Base-by-base conservation (phyloP, 2,888 invertebrate species). In the Dynastes grantii region DNA sequence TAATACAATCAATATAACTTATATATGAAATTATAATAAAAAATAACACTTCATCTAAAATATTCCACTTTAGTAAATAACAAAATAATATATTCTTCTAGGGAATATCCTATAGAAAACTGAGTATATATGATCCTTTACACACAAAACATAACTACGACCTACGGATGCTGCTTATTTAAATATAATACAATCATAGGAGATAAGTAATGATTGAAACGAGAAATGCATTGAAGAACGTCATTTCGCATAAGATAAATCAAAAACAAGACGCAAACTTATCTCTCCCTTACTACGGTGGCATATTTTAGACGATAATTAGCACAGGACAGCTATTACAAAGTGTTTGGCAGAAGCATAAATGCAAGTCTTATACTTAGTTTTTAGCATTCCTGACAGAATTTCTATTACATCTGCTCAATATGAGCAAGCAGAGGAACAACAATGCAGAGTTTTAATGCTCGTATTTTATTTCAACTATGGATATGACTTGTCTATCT, bases 371-470 rank as follows among this genome's bases (percentile, higher is more conserved):
- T 81, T 81, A 45, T 45, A 76, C 81, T 79, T 82, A 80, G 65
- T 73, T 67, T 81, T 81, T 81, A 81, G 79, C 80, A 81, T 83
- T 81, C 81, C 78, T 81, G 79, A 82, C 80, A 83, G 82, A 83
- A 83, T 82, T 82, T 82, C 81, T 83, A 81, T 80, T 76, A 79
- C 77, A 83, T 81, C 83, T 85, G 85, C 86, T 85, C 86, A 86
- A 86, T 86, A 83, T 86, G 86, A 86, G 86, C 86, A 84, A 85
- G 82, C 83, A 83, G 82, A 81, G 79, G 80, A 85, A 83, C 84
- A 83, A 84, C 81, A 81, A 82, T 84, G 82, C 84, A 85, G 85
- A 84, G 85, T 80, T 63, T 77, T 58, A 49, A 67, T 67, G 27
- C 67, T 67, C 67, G 27, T 67, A 67, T 67, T 45, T 40, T 40